Evolutionary conservation across 2,888 invertebrate genomes (phyloP), one percentile per base, ranked within the genome.

Genomic region (Hedychridium roseum): DNA sequence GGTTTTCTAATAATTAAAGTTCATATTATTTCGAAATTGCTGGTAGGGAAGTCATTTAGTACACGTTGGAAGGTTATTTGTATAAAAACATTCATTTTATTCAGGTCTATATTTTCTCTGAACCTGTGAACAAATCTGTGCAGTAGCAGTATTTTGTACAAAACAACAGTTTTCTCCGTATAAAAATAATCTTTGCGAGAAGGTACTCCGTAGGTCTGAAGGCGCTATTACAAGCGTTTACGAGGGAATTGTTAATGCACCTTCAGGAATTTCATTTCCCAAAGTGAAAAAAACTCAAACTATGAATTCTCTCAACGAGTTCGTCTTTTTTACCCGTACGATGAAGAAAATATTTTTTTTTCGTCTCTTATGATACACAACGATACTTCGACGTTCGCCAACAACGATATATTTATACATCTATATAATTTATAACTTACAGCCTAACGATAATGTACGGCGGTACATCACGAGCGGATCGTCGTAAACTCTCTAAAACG

Each of bases 11-110:
- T 23, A 23, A 23, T 6, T 23, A 23, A 5, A 9, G 9, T 23
- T 23, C n/a, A n/a, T n/a, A n/a, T n/a, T n/a, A n/a, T n/a, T n/a
- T n/a, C n/a, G n/a, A n/a, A n/a, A n/a, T n/a, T n/a, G n/a, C n/a
- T n/a, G n/a, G n/a, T n/a, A n/a, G n/a, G n/a, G n/a, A n/a, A n/a
- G n/a, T n/a, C n/a, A n/a, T n/a, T n/a, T n/a, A n/a, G n/a, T n/a
- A n/a, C n/a, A n/a, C n/a, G n/a, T n/a, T 20, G n/a, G 5, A 6
- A 28, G 27, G 15, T 12, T 14, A 1, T 39, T 50, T 44, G 31
- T 47, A 42, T 30, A 47, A 50, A 47, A 56, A 56, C 50, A 54
- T 45, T 28, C 43, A 35, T 37, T 64, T 63, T 60, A 58, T 64
- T 54, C 28, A 35, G 14, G 26, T 32, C 30, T 54, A 54, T 42